Percentiles rank a stretch among this genome's conserved stretches.
Conservation (phyloP, 2,797 vertebrate species). For the Dipus sagitta region DNA sequence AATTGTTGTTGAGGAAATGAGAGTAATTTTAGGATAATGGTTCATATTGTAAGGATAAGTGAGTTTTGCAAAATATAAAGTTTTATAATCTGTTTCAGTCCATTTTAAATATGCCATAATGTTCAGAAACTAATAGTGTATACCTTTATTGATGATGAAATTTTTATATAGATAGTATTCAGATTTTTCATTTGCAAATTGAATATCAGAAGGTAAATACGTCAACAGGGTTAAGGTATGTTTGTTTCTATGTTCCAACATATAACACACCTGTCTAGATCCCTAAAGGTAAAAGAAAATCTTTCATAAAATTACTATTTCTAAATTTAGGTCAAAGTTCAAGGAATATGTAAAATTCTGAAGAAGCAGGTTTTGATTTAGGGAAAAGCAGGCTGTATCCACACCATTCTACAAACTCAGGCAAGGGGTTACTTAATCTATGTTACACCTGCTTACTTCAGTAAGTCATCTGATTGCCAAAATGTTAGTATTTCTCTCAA, state of each 20-base stretch:
- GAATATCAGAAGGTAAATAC: neutral
- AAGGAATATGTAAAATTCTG: neutral
- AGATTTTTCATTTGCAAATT: constrained; percentile 51
- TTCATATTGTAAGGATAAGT: constrained; percentile 29
- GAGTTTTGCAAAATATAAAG: constrained; percentile 48
- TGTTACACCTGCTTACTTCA: neutral
- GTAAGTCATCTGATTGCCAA: neutral
- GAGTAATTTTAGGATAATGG: constrained; percentile 54
- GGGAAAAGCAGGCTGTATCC: neutral
- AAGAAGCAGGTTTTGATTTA: neutral
- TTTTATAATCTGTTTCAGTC: constrained; percentile 38
- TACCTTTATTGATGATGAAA: constrained; percentile 2
- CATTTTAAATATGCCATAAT: constrained; percentile 9
- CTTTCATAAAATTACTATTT: neutral
- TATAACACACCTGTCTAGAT: neutral
- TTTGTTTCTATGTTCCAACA: neutral
- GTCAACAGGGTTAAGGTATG: neutral
- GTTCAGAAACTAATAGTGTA: neutral
- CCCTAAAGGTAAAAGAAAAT: neutral
- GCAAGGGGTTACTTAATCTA: neutral
- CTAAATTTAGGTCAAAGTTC: neutral
- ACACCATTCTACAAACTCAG: neutral
- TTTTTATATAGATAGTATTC: neutral
- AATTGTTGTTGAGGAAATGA: constrained; percentile 60
- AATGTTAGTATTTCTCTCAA: neutral